Evolutionary conservation across 2,113 vertebrate genomes (phyloP), one percentile per base, ranked within the genome.

Genomic region (Syngnathus typhle): DNA sequence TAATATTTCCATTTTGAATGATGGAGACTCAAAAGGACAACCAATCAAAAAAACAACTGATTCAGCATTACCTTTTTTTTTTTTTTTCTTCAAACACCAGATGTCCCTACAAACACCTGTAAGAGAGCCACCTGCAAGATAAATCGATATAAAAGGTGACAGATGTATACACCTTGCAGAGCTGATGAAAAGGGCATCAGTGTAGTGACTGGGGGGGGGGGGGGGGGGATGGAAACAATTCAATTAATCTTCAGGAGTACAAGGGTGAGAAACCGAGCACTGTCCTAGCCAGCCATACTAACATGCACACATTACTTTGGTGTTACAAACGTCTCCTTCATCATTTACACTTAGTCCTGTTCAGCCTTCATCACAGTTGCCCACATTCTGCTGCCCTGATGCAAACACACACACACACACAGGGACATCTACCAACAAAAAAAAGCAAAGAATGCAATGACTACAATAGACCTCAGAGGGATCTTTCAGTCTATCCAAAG

Each of bases 361-460:
- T 69, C 70, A 78, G 71, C 70, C 82, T 84, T 82, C 75, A 77
- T 78, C 71, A 82, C 70, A 71, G 54, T 69, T 63, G 69, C 66
- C 69, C 54, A 11, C 49, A 67, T 58, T 58, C 68, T 54, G 5
- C 49, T 72, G 68, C 79, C 70, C 68, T 44, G 15, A 36, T 38
- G 58, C 68, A 62, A 65, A 68, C 21, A 54, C 62, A 8, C 47
- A 47, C 43, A 54, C 3, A 67, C 10, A 79, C 52, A 43, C 76
- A 61, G 72, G 37, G 77, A 61, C 43, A 82, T n/a, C 64, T 58
- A 85, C 75, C 69, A 80, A 41, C n/a, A 62, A 7, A 39, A 44
- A 44, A 32, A 81, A 84, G 54, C 21, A 70, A 76, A 85, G 47
- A 64, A 78, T 79, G 86, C 86, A 90, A 89, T 87, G 86, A 83